phyloP scores from a whole-genome alignment of 2,797 vertebrate species.

The Onychomys leucogaster region DNA sequence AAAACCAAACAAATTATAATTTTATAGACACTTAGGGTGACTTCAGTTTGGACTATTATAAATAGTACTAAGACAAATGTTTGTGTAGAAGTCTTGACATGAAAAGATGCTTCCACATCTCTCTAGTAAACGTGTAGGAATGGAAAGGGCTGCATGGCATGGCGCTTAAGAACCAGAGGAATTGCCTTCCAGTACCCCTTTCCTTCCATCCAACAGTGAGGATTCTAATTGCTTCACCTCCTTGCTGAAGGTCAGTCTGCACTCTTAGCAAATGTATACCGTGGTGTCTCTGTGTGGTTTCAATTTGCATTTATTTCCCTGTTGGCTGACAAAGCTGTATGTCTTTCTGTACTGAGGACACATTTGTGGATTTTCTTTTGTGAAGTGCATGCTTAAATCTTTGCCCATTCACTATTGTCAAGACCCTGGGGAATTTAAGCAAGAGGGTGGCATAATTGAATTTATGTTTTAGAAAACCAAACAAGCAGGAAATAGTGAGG shows the following conservation, averaged over 20 bases:
- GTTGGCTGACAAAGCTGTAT: not conserved
- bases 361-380: not conserved
- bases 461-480: constrained; percentile 12
- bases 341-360: not conserved
- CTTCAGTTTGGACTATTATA: not conserved
- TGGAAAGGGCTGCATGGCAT: not conserved
- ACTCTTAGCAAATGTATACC: not conserved
- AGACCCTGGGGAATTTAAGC: not conserved
- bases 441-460: not conserved
- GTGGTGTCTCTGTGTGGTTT: not conserved
- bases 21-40: not conserved
- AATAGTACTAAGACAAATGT: not conserved
- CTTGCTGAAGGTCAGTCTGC: not conserved
- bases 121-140: not conserved
- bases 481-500: not conserved
- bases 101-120: not conserved
- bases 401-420: not conserved
- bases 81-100: not conserved
- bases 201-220: not conserved
- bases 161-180: not conserved
- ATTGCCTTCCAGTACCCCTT: too few relatives aligned
- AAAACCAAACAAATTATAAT: too few relatives aligned
- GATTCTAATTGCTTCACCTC: not conserved
- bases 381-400: not conserved
- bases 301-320: not conserved